A percentile compares a stretch with the other conserved stretches of the same genome.
Evolutionary conservation across 2,888 invertebrate species (phyloP).

Genomic region (Conchocele bisecta): DNA sequence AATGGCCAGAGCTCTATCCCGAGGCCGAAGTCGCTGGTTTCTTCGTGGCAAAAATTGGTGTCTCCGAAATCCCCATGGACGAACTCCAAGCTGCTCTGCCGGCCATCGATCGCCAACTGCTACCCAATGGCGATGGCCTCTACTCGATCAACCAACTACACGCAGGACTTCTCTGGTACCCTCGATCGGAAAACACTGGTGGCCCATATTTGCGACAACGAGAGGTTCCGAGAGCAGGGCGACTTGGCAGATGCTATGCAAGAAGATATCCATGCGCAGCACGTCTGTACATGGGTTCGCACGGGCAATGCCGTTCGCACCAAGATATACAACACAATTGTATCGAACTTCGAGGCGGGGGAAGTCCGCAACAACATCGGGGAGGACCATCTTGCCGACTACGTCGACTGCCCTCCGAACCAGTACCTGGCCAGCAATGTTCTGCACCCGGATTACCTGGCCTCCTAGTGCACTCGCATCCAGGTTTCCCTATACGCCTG

Average conservation of each 20-base stretch:
- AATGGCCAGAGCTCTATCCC: background rate
- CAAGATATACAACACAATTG: slow-evolving; percentile 4
- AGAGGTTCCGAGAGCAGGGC: slow-evolving; percentile 7
- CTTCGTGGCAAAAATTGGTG: no score
- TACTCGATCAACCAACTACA: slow-evolving; percentile 19
- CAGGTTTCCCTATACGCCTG: slow-evolving; percentile 1
- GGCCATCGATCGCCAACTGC: background rate
- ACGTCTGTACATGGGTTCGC: slow-evolving; percentile 5
- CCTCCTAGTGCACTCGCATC: background rate
- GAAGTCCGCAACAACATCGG: background rate
- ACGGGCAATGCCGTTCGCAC: background rate
- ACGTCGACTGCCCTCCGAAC: slow-evolving; percentile 21
- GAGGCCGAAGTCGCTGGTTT: background rate
- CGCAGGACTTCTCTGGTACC: slow-evolving; percentile 4
- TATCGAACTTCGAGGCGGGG: background rate
- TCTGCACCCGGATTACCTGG: slow-evolving; percentile 16
- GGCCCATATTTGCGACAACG: background rate
- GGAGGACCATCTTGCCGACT: slow-evolving; percentile 6
- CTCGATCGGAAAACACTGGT: background rate
- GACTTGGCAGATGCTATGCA: slow-evolving; percentile 2
- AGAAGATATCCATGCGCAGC: background rate
- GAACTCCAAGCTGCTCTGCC: slow-evolving; percentile 1
- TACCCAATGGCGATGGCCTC: slow-evolving; percentile 4
- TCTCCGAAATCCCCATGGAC: slow-evolving; percentile 15
- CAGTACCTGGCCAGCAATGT: slow-evolving; percentile 1